Conservation (phyloP, 2,888 invertebrate genomes). For the Siphlonurus alternatus region DNA sequence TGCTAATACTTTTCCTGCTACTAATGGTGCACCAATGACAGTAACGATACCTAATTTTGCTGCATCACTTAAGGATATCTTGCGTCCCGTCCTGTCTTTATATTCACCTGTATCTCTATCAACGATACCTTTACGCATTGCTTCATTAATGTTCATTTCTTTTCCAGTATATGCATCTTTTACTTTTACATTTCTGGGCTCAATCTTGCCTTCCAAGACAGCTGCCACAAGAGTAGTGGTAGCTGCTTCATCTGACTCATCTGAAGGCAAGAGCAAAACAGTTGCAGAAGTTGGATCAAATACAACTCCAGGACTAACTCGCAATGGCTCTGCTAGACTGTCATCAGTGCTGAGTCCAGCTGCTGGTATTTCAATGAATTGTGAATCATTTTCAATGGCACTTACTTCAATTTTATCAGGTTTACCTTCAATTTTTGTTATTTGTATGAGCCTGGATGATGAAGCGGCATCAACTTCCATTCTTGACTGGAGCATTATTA, state of each 20-base stretch:
- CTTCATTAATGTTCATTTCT: constrained; percentile 51
- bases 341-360: constrained; percentile 21
- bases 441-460: constrained; percentile 44
- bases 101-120: constrained; percentile 54
- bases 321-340: constrained; percentile 44
- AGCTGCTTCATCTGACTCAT: constrained; percentile 25
- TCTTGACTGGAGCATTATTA: constrained; percentile 40
- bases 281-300: constrained; percentile 62
- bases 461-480: constrained; percentile 12
- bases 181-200: constrained; percentile 47
- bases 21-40: constrained; percentile 54
- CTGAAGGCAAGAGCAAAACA: constrained; percentile 52
- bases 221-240: constrained; percentile 58
- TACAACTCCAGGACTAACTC: constrained; percentile 53
- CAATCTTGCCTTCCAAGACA: constrained; percentile 54
- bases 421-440: constrained; percentile 52
- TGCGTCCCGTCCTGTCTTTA: constrained; percentile 43
- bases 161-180: constrained; percentile 50
- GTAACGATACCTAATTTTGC: constrained; percentile 59
- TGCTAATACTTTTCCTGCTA: constrained; percentile 23
- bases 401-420: constrained; percentile 57
- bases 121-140: constrained; percentile 55
- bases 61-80: constrained; percentile 52
- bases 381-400: constrained; percentile 30
- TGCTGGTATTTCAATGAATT: constrained; percentile 31